These are phyloP conservation scores for Cerastoderma edule DNA, from an alignment of 2,888 invertebrate genomes.

Conservation along the genomic window DNA sequence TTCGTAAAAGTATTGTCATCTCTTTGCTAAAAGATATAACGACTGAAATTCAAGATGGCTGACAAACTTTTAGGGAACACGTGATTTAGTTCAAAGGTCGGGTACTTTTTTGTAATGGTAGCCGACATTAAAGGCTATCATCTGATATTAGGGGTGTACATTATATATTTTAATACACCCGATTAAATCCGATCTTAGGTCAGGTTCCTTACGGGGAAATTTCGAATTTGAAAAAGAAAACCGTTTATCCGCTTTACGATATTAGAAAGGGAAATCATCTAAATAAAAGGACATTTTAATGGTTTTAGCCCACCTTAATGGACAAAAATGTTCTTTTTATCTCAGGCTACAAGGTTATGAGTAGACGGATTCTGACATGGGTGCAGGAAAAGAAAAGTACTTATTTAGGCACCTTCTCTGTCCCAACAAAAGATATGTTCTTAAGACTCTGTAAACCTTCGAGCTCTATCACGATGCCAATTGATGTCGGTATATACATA, in stretches of 20 bases:
- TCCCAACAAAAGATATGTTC: no score
- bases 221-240: not conserved
- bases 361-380: no score
- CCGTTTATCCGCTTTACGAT: not conserved
- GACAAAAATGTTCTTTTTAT: no score
- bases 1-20: not conserved
- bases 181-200: not conserved
- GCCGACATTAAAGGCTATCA: slow-evolving; percentile 14
- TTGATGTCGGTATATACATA: no score
- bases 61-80: slow-evolving; percentile 12
- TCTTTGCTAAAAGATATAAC: slow-evolving; percentile 10
- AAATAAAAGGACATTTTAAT: not conserved
- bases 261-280: not conserved
- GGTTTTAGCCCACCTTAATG: not conserved
- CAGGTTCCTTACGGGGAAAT: not conserved
- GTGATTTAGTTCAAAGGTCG: slow-evolving; percentile 8
- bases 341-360: no score
- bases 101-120: not conserved
- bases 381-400: no score
- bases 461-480: no score
- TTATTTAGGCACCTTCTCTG: no score
- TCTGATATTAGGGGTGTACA: no score
- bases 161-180: not conserved
- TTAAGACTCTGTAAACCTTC: no score
- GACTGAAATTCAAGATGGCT: slow-evolving; percentile 8